Evolutionary conservation across 2,888 invertebrate genomes (phyloP).

Genomic region (Apotomis turbidana): DNA sequence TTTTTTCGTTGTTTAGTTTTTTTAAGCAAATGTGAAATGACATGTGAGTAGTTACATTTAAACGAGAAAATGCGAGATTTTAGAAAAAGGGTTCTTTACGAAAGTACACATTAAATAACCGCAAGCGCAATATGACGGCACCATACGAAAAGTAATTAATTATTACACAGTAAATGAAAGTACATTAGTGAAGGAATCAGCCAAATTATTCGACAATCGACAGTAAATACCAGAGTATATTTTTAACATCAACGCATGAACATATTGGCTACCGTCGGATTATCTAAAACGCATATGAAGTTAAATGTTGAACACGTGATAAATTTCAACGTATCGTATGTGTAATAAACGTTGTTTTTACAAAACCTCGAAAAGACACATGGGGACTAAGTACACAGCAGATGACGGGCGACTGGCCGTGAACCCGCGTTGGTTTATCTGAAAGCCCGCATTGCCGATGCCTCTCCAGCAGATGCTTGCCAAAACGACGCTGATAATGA

Average conservation of each 20-base stretch:
- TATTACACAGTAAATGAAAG: background rate
- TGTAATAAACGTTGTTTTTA: slow-evolving; percentile 56
- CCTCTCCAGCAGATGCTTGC: slow-evolving; percentile 71
- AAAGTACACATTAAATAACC: too few species aligned
- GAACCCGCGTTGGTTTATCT: slow-evolving; percentile 73
- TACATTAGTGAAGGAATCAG: background rate
- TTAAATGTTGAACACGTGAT: slow-evolving; percentile 59
- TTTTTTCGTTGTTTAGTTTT: too few species aligned
- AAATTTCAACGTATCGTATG: slow-evolving; percentile 56
- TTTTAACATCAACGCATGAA: slow-evolving; percentile 30
- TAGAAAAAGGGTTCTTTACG: too few species aligned
- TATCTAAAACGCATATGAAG: slow-evolving; percentile 49
- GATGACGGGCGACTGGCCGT: slow-evolving; percentile 63
- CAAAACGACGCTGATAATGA: slow-evolving; percentile 67
- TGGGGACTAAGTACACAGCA: slow-evolving; percentile 50
- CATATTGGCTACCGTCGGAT: slow-evolving; percentile 36
- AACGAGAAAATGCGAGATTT: too few species aligned
- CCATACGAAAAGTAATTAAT: too few species aligned
- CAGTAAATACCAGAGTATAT: slow-evolving; percentile 12
- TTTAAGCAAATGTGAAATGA: too few species aligned
- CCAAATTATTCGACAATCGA: slow-evolving; percentile 5
- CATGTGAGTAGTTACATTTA: too few species aligned
- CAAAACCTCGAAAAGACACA: slow-evolving; percentile 53
- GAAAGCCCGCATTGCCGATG: slow-evolving; percentile 55
- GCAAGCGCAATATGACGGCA: too few species aligned